Evolutionary conservation across 2,113 vertebrate genomes (phyloP).

Genomic region (Otocyon megalotis): DNA sequence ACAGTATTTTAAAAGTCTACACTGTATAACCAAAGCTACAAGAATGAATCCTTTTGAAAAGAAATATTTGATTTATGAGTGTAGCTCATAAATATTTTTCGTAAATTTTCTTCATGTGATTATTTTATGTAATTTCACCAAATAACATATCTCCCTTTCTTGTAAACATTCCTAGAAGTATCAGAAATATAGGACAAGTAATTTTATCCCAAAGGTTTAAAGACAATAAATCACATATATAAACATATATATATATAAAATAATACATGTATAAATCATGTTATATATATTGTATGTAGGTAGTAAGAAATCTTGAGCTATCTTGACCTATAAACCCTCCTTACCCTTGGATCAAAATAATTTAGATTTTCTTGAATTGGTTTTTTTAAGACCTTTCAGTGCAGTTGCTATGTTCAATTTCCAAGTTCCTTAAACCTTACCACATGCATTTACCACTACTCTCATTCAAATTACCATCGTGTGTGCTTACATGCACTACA

Average conservation of each 20-base stretch:
- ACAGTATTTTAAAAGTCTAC: background rate
- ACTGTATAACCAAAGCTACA: background rate
- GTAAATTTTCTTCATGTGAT: background rate
- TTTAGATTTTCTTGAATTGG: background rate
- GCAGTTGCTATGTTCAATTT: background rate
- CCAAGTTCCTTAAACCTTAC: background rate
- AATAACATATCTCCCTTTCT: background rate
- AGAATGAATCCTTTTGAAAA: background rate
- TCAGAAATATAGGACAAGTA: background rate
- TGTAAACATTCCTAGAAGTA: conserved; percentile 9
- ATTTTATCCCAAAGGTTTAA: background rate
- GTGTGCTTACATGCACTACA: background rate
- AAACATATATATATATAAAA: background rate
- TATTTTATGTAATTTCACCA: background rate
- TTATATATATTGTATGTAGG: background rate
- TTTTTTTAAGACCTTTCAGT: background rate
- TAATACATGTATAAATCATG: background rate
- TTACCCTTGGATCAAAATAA: background rate
- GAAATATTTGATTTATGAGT: background rate
- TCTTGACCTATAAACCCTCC: background rate
- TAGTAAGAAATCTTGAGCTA: background rate
- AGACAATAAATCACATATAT: background rate
- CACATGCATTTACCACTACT: background rate
- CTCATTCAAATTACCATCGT: background rate
- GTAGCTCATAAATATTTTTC: conserved; percentile 22